These are phyloP conservation scores for Geotrypetes seraphini DNA, from an alignment of 2,797 vertebrate species.

Conservation along the genomic window DNA sequence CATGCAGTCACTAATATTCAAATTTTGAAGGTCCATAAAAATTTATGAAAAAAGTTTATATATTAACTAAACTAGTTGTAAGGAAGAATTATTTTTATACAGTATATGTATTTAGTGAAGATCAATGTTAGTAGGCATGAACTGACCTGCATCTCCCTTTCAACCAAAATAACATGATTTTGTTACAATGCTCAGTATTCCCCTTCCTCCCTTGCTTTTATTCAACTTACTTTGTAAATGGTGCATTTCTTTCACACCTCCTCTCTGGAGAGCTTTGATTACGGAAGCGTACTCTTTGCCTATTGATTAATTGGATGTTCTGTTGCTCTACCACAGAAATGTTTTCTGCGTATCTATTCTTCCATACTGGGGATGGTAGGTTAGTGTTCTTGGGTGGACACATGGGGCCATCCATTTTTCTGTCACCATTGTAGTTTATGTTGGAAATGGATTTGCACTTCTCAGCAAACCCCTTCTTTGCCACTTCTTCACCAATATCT, in stretches of 20 bases:
- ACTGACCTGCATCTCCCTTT: too few species aligned
- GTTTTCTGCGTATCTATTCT: constrained; percentile 4
- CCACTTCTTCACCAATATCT: constrained; percentile 60
- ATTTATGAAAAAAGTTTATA: too few species aligned
- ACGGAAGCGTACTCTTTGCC: constrained; percentile 14
- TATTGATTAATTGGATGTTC: not conserved
- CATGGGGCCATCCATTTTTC: constrained; percentile 9
- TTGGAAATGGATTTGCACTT: constrained; percentile 15
- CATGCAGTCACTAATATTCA: too few species aligned
- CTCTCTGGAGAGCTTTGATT: constrained; percentile 14
- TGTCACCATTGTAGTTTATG: constrained; percentile 4
- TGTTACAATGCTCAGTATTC: too few species aligned
- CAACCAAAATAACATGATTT: too few species aligned
- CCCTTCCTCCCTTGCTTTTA: too few species aligned
- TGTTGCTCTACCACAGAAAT: constrained; percentile 1
- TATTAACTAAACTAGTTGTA: too few species aligned
- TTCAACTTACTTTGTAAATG: constrained; percentile 38
- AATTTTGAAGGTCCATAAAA: too few species aligned
- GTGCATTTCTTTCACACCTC: constrained; percentile 26
- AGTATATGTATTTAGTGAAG: too few species aligned
- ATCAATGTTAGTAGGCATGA: too few species aligned
- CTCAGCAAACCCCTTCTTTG: constrained; percentile 59
- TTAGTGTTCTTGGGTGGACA: constrained; percentile 23
- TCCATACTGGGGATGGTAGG: constrained; percentile 19
- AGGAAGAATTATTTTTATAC: too few species aligned